A percentile compares a stretch with the other conserved stretches of the same genome.
Conservation (phyloP, 2,797 vertebrate genomes). For the Chloroceryle amazona region DNA sequence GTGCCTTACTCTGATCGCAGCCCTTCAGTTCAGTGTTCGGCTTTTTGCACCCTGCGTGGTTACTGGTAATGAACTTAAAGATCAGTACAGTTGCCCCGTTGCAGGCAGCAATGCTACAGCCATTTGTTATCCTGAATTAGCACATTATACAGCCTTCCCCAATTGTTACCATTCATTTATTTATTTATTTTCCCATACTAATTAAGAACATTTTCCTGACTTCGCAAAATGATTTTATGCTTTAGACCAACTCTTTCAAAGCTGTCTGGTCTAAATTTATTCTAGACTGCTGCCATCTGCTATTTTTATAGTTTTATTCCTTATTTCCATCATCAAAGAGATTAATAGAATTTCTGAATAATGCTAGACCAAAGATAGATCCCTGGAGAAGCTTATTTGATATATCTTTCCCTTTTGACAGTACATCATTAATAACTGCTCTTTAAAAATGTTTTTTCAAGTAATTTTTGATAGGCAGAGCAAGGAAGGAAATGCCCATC, state of each 20-base stretch:
- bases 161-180: neutral
- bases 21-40: neutral
- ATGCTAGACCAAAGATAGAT: neutral
- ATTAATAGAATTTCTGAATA: constrained; percentile 55
- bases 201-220: neutral
- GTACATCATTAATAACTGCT: constrained; percentile 11
- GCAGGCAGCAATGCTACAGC: neutral
- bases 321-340: constrained; percentile 27
- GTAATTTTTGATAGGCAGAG: constrained; percentile 15
- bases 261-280: neutral
- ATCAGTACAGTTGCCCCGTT: neutral
- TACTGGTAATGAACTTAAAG: neutral
- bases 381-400: constrained; percentile 6
- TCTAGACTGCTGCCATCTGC: neutral
- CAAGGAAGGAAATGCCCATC: neutral
- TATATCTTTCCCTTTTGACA: constrained; percentile 1
- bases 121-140: neutral
- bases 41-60: neutral
- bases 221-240: neutral
- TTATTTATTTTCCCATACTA: neutral
- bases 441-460: constrained; percentile 43
- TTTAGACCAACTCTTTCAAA: constrained; percentile 4
- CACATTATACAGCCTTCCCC: neutral
- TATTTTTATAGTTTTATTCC: neutral
- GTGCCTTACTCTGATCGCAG: neutral